Base-by-base conservation (phyloP, 2,797 vertebrate species). In the Ambastaia sidthimunki region DNA sequence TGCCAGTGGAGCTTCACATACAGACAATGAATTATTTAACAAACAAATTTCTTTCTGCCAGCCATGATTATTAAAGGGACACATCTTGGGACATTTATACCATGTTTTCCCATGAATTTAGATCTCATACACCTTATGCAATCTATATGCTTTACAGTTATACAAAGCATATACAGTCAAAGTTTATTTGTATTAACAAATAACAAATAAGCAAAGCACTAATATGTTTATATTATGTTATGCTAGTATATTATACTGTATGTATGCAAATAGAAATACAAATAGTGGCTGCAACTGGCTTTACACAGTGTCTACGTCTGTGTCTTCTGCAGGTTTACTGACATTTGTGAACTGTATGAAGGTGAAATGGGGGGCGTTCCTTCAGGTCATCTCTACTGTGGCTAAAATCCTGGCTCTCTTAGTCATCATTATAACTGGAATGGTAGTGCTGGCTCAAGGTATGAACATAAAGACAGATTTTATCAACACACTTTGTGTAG, bases 371-470 rank as follows among this genome's bases (percentile, higher is more conserved):
- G 95, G 94, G 0, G 94, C 94, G 19, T 90, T 92, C 78, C 92
- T 96, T 41, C 94, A 96, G 88, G 94, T 96, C 67, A 28, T 92
- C 84, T 94, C 94, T 78, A 96, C 95, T 0, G 89, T 95, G 57
- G 94, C 94, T 62, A 96, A 96, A 86, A 92, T 96, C 50, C 81
- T 95, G 0, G 94, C 94, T 72, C 92, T 96, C 7, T 94, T 96
- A 9, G 86, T 95, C 55, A 93, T 96, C 84, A 93, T 96, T 83
- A 91, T 95, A 11, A 87, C 92, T 11, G 95, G 95, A 71, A 18
- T 95, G 79, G 88, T 95, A 12, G 88, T 89, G 62, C 89, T 96
- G 37, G 92, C 72, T 28, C 92, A 95, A 93, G 95, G 95, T 95
- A 89, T 23, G 83, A 68, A 25, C n/a, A 28, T 67, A 47, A 9